These are phyloP conservation scores for Phasianus colchicus DNA, from an alignment of 2,113 vertebrate species.

Conservation along the genomic window DNA sequence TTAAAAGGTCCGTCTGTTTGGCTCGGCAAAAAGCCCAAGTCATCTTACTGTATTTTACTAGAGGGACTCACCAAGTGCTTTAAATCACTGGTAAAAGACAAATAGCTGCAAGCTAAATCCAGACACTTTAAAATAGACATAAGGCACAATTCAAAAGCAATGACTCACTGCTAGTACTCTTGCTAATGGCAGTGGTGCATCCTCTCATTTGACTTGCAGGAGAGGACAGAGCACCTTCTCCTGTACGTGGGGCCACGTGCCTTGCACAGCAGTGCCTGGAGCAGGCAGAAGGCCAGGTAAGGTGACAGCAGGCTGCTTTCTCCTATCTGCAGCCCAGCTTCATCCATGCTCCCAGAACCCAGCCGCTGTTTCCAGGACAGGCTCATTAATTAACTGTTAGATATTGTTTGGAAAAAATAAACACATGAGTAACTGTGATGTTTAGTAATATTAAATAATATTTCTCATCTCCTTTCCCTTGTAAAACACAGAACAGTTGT, in stretches of 20 bases:
- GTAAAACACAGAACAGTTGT: constrained; percentile 19
- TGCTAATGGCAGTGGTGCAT: constrained; percentile 20
- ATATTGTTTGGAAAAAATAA: constrained; percentile 6
- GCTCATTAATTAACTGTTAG: not conserved
- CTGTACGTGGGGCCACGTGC: not conserved
- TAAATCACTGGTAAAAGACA: constrained; percentile 44
- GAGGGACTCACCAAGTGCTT: constrained; percentile 4
- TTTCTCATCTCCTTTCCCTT: constrained; percentile 21
- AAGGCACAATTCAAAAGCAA: constrained; percentile 42
- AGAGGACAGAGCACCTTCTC: not conserved
- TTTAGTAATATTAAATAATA: constrained; percentile 5
- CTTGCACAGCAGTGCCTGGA: not conserved
- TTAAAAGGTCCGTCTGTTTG: not conserved
- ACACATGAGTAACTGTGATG: not conserved
- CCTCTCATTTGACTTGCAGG: not conserved
- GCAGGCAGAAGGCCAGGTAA: not conserved
- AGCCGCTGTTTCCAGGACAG: not conserved
- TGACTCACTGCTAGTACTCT: constrained; percentile 51
- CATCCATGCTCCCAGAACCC: not conserved
- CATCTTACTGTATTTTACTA: constrained; percentile 10
- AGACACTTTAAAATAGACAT: constrained; percentile 53
- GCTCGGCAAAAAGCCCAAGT: not conserved
- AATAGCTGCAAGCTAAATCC: constrained; percentile 26
- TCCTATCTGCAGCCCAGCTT: not conserved
- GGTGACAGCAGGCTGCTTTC: not conserved